These are phyloP conservation scores for Eretmocerus hayati DNA, from an alignment of 2,888 invertebrate species.

Conservation along the genomic window DNA sequence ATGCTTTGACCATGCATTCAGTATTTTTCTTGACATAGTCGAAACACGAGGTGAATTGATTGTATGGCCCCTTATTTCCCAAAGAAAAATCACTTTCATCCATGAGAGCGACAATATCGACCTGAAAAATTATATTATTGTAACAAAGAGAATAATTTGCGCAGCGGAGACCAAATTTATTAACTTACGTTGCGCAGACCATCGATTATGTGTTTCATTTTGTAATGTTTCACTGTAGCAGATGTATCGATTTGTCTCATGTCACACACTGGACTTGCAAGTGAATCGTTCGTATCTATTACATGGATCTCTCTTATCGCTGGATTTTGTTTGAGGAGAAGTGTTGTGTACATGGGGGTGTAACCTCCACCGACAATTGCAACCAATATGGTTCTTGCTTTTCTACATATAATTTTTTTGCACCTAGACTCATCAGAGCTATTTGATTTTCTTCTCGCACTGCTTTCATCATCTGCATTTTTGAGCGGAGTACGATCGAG, in stretches of 20 bases:
- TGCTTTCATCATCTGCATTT: too few relatives aligned
- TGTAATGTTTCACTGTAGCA: slow-evolving; percentile 31
- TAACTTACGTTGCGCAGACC: slow-evolving; percentile 27
- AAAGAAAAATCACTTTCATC: slow-evolving; percentile 32
- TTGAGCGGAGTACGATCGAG: too few relatives aligned
- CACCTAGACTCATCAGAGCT: too few relatives aligned
- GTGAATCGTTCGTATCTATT: slow-evolving; percentile 30
- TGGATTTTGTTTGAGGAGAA: slow-evolving; percentile 38
- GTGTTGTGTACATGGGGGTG: slow-evolving; percentile 29
- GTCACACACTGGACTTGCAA: slow-evolving; percentile 28
- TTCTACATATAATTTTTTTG: too few relatives aligned
- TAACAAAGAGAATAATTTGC: neutral
- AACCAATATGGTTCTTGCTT: too few relatives aligned
- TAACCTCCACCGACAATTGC: slow-evolving; percentile 37
- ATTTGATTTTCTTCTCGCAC: too few relatives aligned
- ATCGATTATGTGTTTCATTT: slow-evolving; percentile 25
- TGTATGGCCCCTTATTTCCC: slow-evolving; percentile 21
- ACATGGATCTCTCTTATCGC: slow-evolving; percentile 32
- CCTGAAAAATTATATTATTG: slow-evolving; percentile 21
- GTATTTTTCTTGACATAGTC: slow-evolving; percentile 31
- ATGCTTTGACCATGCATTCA: slow-evolving; percentile 28
- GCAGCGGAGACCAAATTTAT: too few relatives aligned
- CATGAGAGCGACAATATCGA: slow-evolving; percentile 39
- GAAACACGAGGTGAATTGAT: slow-evolving; percentile 28
- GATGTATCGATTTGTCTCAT: slow-evolving; percentile 33